Evolutionary conservation across 2,888 invertebrate genomes (phyloP).

Genomic region (Pachydiplax longipennis): DNA sequence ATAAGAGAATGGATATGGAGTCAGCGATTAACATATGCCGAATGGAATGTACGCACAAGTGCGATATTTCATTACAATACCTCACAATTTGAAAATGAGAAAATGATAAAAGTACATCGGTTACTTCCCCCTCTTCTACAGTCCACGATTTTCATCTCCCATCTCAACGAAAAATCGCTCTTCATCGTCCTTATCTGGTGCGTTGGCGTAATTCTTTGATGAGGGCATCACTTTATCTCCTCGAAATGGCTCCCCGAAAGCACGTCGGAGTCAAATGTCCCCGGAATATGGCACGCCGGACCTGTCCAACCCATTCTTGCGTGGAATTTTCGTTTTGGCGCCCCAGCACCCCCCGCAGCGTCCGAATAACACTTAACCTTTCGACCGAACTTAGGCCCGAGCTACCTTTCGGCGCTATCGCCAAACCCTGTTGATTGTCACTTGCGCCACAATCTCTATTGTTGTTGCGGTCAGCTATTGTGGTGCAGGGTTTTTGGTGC

Average conservation of each 20-base stretch:
- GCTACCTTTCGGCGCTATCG: neutral
- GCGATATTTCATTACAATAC: no score
- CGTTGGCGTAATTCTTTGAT: neutral
- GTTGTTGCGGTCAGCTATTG: slow-evolving; percentile 8
- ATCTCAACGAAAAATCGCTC: no score
- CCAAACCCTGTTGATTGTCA: neutral
- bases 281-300: neutral
- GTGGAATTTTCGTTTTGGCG: neutral
- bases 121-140: no score
- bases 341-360: neutral
- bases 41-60: no score
- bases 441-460: neutral
- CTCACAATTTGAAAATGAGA: no score
- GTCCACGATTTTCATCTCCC: no score
- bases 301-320: neutral
- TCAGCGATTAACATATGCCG: no score
- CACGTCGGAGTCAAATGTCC: neutral
- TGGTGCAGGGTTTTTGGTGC: neutral
- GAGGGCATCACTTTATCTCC: neutral
- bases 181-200: neutral
- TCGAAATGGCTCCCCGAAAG: neutral
- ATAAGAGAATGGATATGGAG: no score
- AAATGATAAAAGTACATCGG: no score
- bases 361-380: neutral
- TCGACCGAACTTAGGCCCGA: neutral